Evolutionary conservation across 2,113 vertebrate genomes (phyloP).

Genomic region (Macaca mulatta): DNA sequence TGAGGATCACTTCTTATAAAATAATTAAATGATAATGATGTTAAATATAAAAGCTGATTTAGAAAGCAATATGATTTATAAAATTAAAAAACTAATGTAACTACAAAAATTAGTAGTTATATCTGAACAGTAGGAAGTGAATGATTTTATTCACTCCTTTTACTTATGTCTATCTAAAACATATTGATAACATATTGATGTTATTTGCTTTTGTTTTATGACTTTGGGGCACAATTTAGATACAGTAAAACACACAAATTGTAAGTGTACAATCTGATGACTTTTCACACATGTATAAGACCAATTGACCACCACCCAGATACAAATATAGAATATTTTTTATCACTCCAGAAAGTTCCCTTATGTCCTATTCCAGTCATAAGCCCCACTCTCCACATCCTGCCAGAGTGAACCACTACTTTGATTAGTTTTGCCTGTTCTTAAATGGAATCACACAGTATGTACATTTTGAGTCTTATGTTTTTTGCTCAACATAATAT

Average conservation of each 20-base stretch:
- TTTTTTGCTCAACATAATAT: conserved; percentile 51
- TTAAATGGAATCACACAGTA: background rate
- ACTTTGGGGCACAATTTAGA: conserved; percentile 3
- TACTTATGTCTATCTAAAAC: conserved; percentile 22
- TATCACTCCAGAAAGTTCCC: background rate
- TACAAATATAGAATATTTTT: conserved; percentile 21
- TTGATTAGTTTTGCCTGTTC: conserved; percentile 15
- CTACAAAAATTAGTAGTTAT: background rate
- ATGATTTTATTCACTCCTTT: background rate
- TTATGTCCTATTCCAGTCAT: background rate
- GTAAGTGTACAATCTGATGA: background rate
- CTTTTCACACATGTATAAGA: background rate
- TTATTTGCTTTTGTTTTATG: background rate
- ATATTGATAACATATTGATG: background rate
- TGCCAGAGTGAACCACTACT: background rate
- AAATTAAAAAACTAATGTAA: background rate
- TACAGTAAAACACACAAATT: background rate
- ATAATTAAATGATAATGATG: background rate
- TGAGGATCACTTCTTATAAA: background rate
- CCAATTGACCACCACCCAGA: background rate
- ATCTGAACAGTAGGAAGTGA: background rate
- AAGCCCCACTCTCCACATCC: background rate
- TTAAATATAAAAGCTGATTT: conserved; percentile 25
- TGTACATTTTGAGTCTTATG: background rate
- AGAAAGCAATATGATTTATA: conserved; percentile 13